Percentiles rank a stretch among this genome's conserved stretches.
phyloP scores from a whole-genome alignment of 2,113 vertebrate genomes.

The Corythoichthys intestinalis region DNA sequence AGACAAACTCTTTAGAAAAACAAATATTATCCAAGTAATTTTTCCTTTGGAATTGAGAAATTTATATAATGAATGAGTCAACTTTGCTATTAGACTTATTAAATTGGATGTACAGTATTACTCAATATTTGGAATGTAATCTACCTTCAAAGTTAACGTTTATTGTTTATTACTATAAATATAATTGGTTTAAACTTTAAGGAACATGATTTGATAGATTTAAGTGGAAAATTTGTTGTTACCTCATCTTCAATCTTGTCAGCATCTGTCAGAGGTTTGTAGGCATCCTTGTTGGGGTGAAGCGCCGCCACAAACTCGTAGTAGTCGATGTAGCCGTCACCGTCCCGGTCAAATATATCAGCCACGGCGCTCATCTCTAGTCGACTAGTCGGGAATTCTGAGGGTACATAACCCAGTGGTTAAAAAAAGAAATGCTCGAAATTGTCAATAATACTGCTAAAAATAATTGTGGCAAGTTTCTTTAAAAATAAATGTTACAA shows the following conservation, averaged over 20 bases:
- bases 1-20: too few relatives aligned
- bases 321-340: constrained; percentile 97
- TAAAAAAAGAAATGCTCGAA: background rate
- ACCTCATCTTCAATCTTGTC: constrained; percentile 99
- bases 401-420: background rate
- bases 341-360: constrained; percentile 96
- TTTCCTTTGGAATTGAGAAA: too few relatives aligned
- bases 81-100: background rate
- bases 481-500: background rate
- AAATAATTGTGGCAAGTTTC: background rate
- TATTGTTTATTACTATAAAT: background rate
- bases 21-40: too few relatives aligned
- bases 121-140: background rate
- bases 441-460: background rate
- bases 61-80: too few relatives aligned
- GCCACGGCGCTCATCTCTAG: constrained; percentile 99
- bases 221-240: background rate
- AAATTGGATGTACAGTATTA: background rate
- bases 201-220: background rate
- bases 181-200: background rate
- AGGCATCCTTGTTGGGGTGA: constrained; percentile 97
- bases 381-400: constrained; percentile 94
- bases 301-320: constrained; percentile 98
- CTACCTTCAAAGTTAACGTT: background rate
- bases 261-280: constrained; percentile 94